These are phyloP conservation scores for Falcaria lacertinaria DNA, from an alignment of 2,888 invertebrate genomes.

Conservation along the genomic window DNA sequence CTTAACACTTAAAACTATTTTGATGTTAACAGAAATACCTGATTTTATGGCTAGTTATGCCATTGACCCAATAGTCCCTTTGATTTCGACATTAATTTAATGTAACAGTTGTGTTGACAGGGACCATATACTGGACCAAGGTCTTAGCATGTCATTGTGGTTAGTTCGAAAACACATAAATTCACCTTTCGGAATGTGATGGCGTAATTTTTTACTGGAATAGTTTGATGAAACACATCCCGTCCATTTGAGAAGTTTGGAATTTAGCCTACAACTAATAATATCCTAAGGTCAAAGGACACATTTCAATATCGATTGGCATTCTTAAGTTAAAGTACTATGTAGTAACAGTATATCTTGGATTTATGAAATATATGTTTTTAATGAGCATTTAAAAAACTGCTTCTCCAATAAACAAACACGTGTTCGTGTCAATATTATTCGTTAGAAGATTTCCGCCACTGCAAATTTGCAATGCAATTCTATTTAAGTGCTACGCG, in stretches of 20 bases:
- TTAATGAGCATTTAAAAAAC: no score
- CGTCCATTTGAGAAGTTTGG: background rate
- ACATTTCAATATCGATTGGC: no score
- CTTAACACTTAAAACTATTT: constrained; percentile 44
- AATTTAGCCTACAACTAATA: background rate
- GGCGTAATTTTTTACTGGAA: background rate
- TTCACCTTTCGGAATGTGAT: background rate
- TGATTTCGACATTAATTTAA: constrained; percentile 22
- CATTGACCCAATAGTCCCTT: constrained; percentile 58
- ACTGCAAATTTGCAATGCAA: no score
- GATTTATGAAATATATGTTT: no score
- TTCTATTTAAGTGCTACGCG: no score
- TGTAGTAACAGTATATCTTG: no score
- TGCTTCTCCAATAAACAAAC: no score
- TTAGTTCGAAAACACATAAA: background rate
- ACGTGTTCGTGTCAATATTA: no score
- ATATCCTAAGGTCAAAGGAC: background rate
- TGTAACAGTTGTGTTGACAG: constrained; percentile 4
- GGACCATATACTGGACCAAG: background rate
- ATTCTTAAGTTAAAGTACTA: no score
- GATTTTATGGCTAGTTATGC: constrained; percentile 44
- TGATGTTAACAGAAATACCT: constrained; percentile 37
- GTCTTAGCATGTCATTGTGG: background rate
- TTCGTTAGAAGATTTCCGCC: no score
- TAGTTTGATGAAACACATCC: background rate